Percentiles rank a stretch among this genome's conserved stretches.
These are phyloP conservation scores for Papilio xuthus DNA, from an alignment of 1,140 invertebrate species.

Conservation along the genomic window DNA sequence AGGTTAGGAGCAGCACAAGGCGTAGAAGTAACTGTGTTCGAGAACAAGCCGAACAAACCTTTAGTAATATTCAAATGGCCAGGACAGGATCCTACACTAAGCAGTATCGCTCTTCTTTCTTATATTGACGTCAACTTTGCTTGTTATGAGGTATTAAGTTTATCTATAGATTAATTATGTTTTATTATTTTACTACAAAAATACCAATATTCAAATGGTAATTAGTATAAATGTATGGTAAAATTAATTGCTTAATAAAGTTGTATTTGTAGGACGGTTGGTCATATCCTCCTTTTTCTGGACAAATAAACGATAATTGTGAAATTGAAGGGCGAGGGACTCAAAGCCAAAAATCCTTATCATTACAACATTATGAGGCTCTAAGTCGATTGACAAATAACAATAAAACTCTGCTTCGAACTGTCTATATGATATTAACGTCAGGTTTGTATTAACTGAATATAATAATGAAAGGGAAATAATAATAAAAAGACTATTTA, in stretches of 20 bases:
- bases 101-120: neutral
- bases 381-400: constrained; percentile 1
- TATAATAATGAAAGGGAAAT: no score
- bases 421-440: neutral
- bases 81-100: neutral
- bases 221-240: neutral
- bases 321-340: neutral
- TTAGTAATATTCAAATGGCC: neutral
- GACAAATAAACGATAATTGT: neutral
- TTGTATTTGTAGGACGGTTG: neutral
- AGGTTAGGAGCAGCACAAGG: neutral
- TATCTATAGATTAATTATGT: neutral
- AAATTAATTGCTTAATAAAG: neutral
- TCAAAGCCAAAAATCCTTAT: neutral
- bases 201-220: neutral
- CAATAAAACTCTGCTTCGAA: neutral
- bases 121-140: neutral
- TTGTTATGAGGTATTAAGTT: neutral
- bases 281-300: neutral
- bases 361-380: constrained; percentile 5
- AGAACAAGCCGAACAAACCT: neutral
- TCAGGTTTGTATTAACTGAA: neutral
- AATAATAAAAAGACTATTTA: no score
- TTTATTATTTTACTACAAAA: neutral
- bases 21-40: neutral